Base-by-base conservation (phyloP, 2,113 vertebrate genomes). In the Erythrolamprus reginae region DNA sequence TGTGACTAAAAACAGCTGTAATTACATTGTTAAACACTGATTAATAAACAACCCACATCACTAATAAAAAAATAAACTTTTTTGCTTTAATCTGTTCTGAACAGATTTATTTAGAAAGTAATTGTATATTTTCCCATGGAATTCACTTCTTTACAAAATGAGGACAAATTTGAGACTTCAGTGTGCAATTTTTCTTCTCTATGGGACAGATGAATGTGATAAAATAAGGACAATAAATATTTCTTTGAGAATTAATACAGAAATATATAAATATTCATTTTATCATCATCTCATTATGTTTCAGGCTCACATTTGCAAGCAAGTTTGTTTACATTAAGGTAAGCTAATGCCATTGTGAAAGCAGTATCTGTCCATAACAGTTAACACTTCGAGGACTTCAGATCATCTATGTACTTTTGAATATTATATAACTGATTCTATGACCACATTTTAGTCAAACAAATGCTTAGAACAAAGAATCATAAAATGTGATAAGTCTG, bases 11-110 rank as follows among this genome's bases (percentile, higher is more conserved):
- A 98, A 97, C 97, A 98, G 96, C 96, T 97, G 97, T 98, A 99
- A 98, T 98, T 98, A 98, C 96, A 97, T 97, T 97, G 97, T 97
- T 98, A 98, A 98, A 98, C 98, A 98, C 97, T 98, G 98, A 99
- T 99, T 98, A 98, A 98, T 98, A 98, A 98, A 97, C 96, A 97
- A 96, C 95, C 96, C 96, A 96, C 96, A 98, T 97, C 95, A 96
- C 96, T 96, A 96, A 97, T 97, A 97, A 95, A 89, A 97, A 97
- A 70, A 95, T 95, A 93, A 45, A 56, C 38, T 24, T 23, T 95
- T 91, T 95, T 97, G 97, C 96, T 94, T 65, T 95, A 89, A 95
- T 86, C 24, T 24, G 58, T 51, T 12, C 42, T 52, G 9, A 82
- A 82, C 65, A 82, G 51, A 58, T 70, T 17, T 82, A 82, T 53